Percentiles rank a stretch among this genome's conserved stretches.
phyloP scores from a whole-genome alignment of 2,113 vertebrate species.

The Anser brachyrhynchus region DNA sequence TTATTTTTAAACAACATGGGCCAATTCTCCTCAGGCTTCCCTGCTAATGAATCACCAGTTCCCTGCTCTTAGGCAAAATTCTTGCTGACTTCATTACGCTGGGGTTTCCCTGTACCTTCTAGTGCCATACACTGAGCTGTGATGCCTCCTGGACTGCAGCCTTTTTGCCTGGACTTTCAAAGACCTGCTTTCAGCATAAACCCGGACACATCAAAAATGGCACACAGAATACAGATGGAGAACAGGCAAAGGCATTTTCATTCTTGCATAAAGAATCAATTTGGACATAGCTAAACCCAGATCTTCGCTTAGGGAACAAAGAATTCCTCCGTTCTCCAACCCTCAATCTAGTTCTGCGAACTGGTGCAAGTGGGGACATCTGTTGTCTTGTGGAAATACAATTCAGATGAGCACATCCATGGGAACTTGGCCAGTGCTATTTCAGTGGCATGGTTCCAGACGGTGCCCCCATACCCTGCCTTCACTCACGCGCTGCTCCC shows the following conservation, averaged over 20 bases:
- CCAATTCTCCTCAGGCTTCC: not conserved
- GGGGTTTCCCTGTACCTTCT: not conserved
- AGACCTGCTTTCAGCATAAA: not conserved
- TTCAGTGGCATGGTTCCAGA: not conserved
- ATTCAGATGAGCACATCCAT: not conserved
- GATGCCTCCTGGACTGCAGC: not conserved
- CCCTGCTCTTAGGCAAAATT: not conserved
- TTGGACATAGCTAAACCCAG: not conserved
- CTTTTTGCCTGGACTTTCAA: not conserved
- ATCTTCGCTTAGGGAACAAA: not conserved
- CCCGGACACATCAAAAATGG: not conserved
- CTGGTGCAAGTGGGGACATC: not conserved
- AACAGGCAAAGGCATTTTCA: not conserved
- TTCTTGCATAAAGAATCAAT: not conserved
- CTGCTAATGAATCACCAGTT: not conserved
- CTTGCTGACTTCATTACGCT: not conserved
- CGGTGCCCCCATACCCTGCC: not conserved
- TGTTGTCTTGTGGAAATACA: not conserved
- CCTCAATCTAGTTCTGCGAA: not conserved
- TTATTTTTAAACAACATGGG: too few relatives aligned
- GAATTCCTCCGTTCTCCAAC: not conserved
- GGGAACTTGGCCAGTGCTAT: not conserved
- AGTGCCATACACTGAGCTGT: rapidly evolving
- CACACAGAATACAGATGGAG: not conserved
- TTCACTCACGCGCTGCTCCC: not conserved